Evolutionary conservation across 2,888 invertebrate genomes (phyloP).

Genomic region (Drosophila paranaensis): DNA sequence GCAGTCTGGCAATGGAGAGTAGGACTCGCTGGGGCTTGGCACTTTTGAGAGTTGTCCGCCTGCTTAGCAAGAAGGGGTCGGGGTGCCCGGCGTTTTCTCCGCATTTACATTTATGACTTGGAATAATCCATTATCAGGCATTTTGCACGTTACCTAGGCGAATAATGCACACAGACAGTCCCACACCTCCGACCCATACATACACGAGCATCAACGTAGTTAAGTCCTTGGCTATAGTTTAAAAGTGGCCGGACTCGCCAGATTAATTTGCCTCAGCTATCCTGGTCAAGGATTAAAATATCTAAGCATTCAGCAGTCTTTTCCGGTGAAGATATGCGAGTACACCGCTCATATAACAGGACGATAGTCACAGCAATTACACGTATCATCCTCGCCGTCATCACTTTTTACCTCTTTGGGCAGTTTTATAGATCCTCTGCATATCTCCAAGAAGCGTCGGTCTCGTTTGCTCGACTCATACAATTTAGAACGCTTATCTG

Average conservation of each 20-base stretch:
- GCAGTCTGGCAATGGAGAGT: conserved; percentile 10
- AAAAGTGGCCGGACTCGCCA: conserved; percentile 64
- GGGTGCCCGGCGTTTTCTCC: conserved; percentile 28
- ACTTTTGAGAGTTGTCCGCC: conserved; percentile 35
- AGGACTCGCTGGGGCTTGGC: conserved; percentile 24
- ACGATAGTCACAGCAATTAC: background rate
- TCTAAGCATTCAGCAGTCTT: conserved; percentile 21
- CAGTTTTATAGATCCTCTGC: conserved; percentile 1
- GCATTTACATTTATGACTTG: conserved; percentile 79
- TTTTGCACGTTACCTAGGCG: conserved; percentile 78
- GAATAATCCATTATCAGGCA: conserved; percentile 79
- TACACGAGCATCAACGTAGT: conserved; percentile 26
- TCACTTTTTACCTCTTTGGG: background rate
- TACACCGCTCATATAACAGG: background rate
- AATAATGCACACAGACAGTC: conserved; percentile 60
- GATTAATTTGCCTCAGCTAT: conserved; percentile 61
- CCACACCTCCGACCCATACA: conserved; percentile 7
- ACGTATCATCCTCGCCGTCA: background rate
- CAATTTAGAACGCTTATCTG: no score
- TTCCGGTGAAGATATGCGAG: background rate
- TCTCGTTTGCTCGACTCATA: background rate
- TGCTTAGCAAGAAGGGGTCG: background rate
- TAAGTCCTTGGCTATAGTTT: conserved; percentile 70
- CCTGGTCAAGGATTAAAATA: conserved; percentile 47
- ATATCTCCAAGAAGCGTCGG: background rate